Conservation (phyloP, 2,113 vertebrate species). For the Phrynosoma platyrhinos region DNA sequence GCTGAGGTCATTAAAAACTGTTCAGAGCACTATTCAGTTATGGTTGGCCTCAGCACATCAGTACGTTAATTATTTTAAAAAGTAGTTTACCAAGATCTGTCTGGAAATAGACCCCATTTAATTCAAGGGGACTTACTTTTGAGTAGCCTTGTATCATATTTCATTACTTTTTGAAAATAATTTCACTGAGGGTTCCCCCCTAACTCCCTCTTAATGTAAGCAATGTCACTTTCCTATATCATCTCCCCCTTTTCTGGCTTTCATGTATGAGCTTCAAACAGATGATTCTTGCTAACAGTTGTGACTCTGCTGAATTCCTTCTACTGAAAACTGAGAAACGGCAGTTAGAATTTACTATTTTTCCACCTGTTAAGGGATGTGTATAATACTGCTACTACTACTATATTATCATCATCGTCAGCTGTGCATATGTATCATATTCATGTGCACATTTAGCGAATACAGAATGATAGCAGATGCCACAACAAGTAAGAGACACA, state of each 20-base stretch:
- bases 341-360: not conserved
- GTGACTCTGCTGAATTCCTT: not conserved
- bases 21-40: too few relatives aligned
- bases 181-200: accelerated
- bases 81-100: not conserved
- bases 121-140: not conserved
- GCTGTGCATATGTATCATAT: not conserved
- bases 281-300: not conserved
- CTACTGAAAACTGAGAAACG: not conserved
- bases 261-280: not conserved
- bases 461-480: not conserved
- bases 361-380: not conserved
- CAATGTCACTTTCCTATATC: not conserved
- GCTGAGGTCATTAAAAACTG: too few relatives aligned
- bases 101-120: not conserved
- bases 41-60: too few relatives aligned
- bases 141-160: not conserved
- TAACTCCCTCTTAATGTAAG: not conserved
- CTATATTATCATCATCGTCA: not conserved
- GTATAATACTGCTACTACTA: not conserved
- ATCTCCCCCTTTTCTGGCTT: slow-evolving; percentile 23
- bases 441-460: not conserved
- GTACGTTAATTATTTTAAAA: too few relatives aligned
- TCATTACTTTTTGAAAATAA: not conserved
- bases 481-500: slow-evolving; percentile 48